Evolutionary conservation across 2,888 invertebrate species (phyloP).

Genomic region (Atrina japonica): DNA sequence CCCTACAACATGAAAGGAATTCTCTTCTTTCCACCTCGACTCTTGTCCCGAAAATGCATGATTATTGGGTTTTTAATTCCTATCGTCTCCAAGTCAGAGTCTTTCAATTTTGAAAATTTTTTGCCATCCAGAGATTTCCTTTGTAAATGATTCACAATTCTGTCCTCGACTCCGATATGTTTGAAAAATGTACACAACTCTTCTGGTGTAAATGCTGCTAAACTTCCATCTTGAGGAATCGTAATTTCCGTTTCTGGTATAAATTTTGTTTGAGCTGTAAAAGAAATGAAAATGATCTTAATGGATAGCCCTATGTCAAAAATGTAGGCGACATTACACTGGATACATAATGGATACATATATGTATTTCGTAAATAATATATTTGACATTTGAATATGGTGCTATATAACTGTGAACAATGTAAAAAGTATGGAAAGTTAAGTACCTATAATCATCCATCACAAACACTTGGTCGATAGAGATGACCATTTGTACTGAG

Average conservation of each 20-base stretch:
- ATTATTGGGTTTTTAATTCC: slow-evolving; percentile 73
- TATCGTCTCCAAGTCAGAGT: slow-evolving; percentile 71
- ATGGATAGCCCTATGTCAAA: too few species aligned
- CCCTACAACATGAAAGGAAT: slow-evolving; percentile 59
- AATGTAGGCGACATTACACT: too few species aligned
- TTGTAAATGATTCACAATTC: slow-evolving; percentile 66
- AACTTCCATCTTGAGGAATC: slow-evolving; percentile 74
- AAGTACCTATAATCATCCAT: too few species aligned
- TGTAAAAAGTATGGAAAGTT: too few species aligned
- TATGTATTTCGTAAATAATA: too few species aligned
- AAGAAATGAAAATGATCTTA: too few species aligned
- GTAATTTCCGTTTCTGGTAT: slow-evolving; percentile 71
- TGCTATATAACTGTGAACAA: too few species aligned
- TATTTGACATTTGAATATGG: too few species aligned
- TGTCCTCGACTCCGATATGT: slow-evolving; percentile 70
- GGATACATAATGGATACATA: too few species aligned
- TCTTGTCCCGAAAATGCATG: slow-evolving; percentile 66
- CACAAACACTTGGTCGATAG: too few species aligned
- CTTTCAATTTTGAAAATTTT: slow-evolving; percentile 73
- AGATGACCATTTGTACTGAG: too few species aligned
- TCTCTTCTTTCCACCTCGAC: slow-evolving; percentile 56
- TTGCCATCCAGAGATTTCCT: slow-evolving; percentile 74
- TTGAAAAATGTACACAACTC: slow-evolving; percentile 74
- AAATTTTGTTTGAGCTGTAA: too few species aligned
- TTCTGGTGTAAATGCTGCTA: slow-evolving; percentile 71